Conservation (phyloP, 2,797 vertebrate species). For the Catamblyrhynchus diadema region DNA sequence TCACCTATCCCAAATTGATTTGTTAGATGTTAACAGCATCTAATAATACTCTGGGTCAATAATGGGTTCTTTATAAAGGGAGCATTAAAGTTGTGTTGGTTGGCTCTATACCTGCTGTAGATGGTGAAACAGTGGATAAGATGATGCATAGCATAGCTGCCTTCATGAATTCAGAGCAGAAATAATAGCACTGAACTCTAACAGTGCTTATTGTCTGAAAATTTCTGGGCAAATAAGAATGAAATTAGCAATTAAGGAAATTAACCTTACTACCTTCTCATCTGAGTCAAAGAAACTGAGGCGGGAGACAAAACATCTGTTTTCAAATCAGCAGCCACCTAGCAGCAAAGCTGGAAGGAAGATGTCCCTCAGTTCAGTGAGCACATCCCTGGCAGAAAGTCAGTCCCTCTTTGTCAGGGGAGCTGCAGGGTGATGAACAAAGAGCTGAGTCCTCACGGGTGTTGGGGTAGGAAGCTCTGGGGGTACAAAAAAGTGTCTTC, state of each 20-base stretch:
- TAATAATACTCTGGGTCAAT: background rate
- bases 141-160: background rate
- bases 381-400: background rate
- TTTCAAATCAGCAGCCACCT: background rate
- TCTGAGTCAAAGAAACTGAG: constrained; percentile 21
- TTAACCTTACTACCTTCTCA: background rate
- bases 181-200: background rate
- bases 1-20: background rate
- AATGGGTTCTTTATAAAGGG: background rate
- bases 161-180: background rate
- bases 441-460: background rate
- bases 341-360: background rate
- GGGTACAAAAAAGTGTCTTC: background rate
- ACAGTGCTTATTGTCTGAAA: background rate
- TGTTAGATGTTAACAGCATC: background rate
- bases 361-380: background rate
- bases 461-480: fast-evolving
- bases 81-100: background rate
- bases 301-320: background rate
- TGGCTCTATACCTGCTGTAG: background rate
- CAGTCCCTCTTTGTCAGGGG: fast-evolving
- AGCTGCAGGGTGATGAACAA: background rate
- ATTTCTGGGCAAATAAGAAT: background rate
- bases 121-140: background rate
- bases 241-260: background rate